These are phyloP conservation scores for Phymatocera aterrima DNA, from an alignment of 2,888 invertebrate species.

Conservation along the genomic window DNA sequence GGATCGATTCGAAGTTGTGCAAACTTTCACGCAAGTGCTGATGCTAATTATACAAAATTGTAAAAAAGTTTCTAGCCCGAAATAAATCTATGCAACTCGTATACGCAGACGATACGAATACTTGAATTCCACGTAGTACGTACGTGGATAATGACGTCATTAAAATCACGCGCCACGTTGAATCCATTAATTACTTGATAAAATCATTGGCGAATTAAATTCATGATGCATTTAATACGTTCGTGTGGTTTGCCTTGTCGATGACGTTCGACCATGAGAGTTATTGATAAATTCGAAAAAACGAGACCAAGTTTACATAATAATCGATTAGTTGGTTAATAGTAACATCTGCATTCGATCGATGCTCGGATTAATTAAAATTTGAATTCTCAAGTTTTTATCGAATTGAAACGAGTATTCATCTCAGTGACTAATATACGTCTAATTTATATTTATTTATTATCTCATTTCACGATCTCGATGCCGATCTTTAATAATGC, in stretches of 20 bases:
- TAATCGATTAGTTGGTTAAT: background rate
- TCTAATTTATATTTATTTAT: too few relatives aligned
- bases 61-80: background rate
- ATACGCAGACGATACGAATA: constrained; percentile 22
- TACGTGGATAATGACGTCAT: constrained; percentile 42
- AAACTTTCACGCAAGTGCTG: too few relatives aligned
- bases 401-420: too few relatives aligned
- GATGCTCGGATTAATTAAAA: constrained; percentile 16
- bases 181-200: constrained; percentile 35
- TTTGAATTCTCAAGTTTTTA: constrained; percentile 9
- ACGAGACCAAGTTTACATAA: background rate
- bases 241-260: background rate
- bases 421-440: too few relatives aligned
- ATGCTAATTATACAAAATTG: background rate
- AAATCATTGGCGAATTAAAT: constrained; percentile 30
- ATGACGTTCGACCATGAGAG: background rate
- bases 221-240: background rate
- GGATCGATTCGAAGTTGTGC: too few relatives aligned
- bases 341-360: constrained; percentile 4
- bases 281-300: background rate
- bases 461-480: background rate
- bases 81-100: constrained; percentile 24
- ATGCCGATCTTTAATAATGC: too few relatives aligned
- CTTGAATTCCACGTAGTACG: constrained; percentile 29
- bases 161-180: constrained; percentile 42